Conservation (phyloP, 2,888 invertebrate species). For the Phyto melanocephala region DNA sequence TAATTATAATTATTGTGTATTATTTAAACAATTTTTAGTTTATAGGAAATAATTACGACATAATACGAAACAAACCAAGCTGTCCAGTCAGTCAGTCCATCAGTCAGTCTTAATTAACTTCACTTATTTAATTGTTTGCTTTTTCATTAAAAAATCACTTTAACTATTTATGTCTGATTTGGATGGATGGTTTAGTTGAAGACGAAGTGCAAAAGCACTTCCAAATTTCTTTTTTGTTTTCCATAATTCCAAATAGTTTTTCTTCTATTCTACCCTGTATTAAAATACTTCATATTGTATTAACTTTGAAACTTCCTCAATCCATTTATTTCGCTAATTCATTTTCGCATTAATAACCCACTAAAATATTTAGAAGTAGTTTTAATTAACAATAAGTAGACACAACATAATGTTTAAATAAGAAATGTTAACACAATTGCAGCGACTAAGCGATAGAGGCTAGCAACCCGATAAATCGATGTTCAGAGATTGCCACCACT, state of each 20-base stretch:
- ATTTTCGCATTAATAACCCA: conserved; percentile 32
- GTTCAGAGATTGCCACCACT: no score
- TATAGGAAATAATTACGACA: conserved; percentile 58
- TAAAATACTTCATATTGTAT: neutral
- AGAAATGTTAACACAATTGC: neutral
- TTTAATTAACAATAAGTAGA: neutral
- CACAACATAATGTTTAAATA: neutral
- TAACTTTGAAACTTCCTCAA: conserved; percentile 38
- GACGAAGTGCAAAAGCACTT: conserved; percentile 45
- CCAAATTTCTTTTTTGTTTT: conserved; percentile 16
- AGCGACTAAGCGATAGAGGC: neutral
- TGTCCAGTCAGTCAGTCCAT: conserved; percentile 8
- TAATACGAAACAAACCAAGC: conserved; percentile 29
- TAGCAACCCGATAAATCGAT: no score
- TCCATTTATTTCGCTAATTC: conserved; percentile 19
- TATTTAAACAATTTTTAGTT: conserved; percentile 39
- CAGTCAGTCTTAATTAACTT: conserved; percentile 16
- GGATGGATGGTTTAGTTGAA: conserved; percentile 55
- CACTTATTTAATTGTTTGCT: conserved; percentile 15
- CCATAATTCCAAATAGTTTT: neutral
- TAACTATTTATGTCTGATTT: conserved; percentile 34
- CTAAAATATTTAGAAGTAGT: conserved; percentile 8
- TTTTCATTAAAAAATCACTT: conserved; percentile 18
- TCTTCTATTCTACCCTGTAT: neutral
- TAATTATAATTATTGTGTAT: conserved; percentile 31